Evolutionary conservation across 2,888 invertebrate species (phyloP), one percentile per base, ranked within the genome.

Genomic region (Polylopha cassiicola): DNA sequence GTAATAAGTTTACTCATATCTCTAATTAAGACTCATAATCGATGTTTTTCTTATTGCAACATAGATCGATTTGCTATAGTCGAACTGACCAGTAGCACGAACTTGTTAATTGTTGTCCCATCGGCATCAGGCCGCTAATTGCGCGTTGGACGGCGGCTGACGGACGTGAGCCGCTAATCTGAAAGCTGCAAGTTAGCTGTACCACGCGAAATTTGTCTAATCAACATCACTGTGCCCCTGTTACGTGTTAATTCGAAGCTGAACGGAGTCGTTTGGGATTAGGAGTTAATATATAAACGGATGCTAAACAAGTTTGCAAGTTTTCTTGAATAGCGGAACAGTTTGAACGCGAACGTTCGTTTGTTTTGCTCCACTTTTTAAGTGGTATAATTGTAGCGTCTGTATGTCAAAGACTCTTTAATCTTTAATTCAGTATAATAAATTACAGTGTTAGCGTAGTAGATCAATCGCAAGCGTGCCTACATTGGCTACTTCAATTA

Each of bases 171-270:
- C 37, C 39, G 61, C 60, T 68, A 68, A 67, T 60, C 56, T 48
- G 50, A 37, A 37, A 50, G 42, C 21, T 43, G 42, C 54, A 47
- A 53, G 59, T 60, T 61, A 60, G 59, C 52, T 49, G 46, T 50
- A 51, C 47, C 46, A 55, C 57, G 72, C 53, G 58, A 73, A 63
- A 69, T 68, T 58, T 61, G 55, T 53, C 68, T 66, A 66, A 69
- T 67, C 58, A 61, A 52, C 58, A 60, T 60, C 58, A 58, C 59
- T 51, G 51, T 56, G 59, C 58, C 54, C 55, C 56, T 50, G 52
- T 43, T 46, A 50, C 48, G 47, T 48, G 54, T 44, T 60, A 55
- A 61, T 60, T 60, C 48, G 38, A 51, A 43, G 29, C 38, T 55
- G 44, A 48, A 48, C 49, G 38, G 47, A 45, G 45, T 43, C 48